Evolutionary conservation across 2,888 invertebrate genomes (phyloP), one percentile per base, ranked within the genome.

Genomic region (Rhamnusium bicolor): DNA sequence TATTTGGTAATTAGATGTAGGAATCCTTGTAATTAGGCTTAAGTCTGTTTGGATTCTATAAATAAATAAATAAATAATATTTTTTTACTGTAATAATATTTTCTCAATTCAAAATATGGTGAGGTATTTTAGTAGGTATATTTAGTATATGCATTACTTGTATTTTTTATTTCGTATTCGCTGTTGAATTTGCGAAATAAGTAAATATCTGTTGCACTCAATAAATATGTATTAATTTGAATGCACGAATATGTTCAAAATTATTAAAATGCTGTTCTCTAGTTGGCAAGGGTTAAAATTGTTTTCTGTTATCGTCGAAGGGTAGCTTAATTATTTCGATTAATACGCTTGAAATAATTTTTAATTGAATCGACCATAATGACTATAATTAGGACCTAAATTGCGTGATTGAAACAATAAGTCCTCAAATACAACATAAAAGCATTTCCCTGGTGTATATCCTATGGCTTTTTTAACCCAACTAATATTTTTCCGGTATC

Each of bases 311-410:
- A 73, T 70, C 74, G 56, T 62, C 66, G 71, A 70, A 72, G 77
- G 77, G 74, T 77, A 62, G 74, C 77, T 62, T 70, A 74, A 77
- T 74, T 75, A 77, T 71, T 71, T 73, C 77, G 74, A 74, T 73
- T 74, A 79, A 71, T 74, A 77, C 75, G 78, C 79, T 80, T 70
- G 75, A 74, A 77, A 78, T 77, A 75, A 78, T 82, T 84, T 85
- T 85, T 83, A 85, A 85, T 84, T 84, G 83, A 83, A 83, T 80
- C 78, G 76, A 71, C 78, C 79, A 71, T 83, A 81, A 84, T 84
- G 77, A 81, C 80, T 77, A 80, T 83, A 85, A 84, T 85, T 81
- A 84, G 68, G 73, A 74, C 75, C 74, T 80, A 83, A 85, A 83
- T 83, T 81, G 82, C 79, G 79, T 80, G 79, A 83, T 85, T 84